Percentiles rank a stretch among this genome's conserved stretches.
Evolutionary conservation across 2,888 invertebrate species (phyloP).

Genomic region (Pteria penguin): DNA sequence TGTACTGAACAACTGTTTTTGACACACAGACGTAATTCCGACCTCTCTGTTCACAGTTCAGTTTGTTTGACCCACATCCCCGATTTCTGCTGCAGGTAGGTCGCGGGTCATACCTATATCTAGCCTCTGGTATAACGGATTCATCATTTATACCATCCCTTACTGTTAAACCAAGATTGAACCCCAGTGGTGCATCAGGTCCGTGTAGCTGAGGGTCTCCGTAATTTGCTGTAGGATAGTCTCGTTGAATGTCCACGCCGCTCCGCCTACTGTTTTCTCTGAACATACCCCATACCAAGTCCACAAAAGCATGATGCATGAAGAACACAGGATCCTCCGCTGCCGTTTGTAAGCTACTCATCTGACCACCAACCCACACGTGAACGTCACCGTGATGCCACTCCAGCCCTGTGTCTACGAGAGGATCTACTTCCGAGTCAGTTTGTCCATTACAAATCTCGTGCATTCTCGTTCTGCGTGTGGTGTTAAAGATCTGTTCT

Average conservation of each 20-base stretch:
- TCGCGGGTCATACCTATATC: conserved; percentile 58
- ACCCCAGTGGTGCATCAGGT: conserved; percentile 49
- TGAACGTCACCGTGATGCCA: conserved; percentile 66
- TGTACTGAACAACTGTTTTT: conserved; percentile 48
- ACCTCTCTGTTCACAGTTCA: conserved; percentile 49
- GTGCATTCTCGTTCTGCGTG: conserved; percentile 29
- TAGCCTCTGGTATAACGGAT: conserved; percentile 33
- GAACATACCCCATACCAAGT: conserved; percentile 65
- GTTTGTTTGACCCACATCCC: conserved; percentile 62
- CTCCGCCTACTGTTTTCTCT: conserved; percentile 47
- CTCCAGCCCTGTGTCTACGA: conserved; percentile 60
- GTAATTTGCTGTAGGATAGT: conserved; percentile 58
- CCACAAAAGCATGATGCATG: conserved; percentile 63
- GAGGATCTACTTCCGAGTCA: background rate
- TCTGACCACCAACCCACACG: conserved; percentile 66
- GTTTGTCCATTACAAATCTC: conserved; percentile 51
- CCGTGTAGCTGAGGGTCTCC: conserved; percentile 51
- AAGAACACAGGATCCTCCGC: conserved; percentile 68
- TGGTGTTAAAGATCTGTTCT: conserved; percentile 51
- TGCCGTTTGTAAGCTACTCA: conserved; percentile 61
- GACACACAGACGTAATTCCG: conserved; percentile 45
- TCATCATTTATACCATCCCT: conserved; percentile 55
- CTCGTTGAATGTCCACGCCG: conserved; percentile 52
- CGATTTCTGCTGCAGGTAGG: conserved; percentile 55
- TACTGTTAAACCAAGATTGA: conserved; percentile 49